These are phyloP conservation scores for Cotesia vestalis DNA, from an alignment of 1,140 invertebrate genomes.

Conservation along the genomic window DNA sequence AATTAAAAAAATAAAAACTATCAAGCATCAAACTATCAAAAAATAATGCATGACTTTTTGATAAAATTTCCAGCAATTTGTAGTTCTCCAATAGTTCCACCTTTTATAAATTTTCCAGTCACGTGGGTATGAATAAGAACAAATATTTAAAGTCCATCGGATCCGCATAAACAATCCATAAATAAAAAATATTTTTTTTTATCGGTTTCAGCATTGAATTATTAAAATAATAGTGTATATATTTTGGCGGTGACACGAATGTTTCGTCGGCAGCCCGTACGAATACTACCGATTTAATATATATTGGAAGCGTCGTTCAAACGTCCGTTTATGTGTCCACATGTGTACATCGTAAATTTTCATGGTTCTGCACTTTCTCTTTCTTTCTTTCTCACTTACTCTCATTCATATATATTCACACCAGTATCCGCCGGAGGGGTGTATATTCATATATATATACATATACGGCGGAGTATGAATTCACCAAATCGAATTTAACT, in stretches of 20 bases:
- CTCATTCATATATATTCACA: no score
- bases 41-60: no score
- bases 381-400: not conserved
- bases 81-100: no score
- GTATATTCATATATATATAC: not conserved
- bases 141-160: no score
- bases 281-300: constrained; percentile 1
- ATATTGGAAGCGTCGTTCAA: constrained; percentile 15
- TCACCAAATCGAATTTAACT: constrained; percentile 4
- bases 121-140: no score
- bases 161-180: no score
- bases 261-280: not conserved
- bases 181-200: not conserved
- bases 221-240: not conserved
- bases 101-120: not conserved
- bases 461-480: not conserved
- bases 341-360: constrained; percentile 11
- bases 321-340: constrained; percentile 8
- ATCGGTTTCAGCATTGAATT: no score
- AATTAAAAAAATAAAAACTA: no score
- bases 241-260: no score
- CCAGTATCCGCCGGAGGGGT: no score
- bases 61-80: no score
- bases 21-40: no score
- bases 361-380: not conserved